Conservation (phyloP, 2,888 invertebrate species). For the Elmis aenea region DNA sequence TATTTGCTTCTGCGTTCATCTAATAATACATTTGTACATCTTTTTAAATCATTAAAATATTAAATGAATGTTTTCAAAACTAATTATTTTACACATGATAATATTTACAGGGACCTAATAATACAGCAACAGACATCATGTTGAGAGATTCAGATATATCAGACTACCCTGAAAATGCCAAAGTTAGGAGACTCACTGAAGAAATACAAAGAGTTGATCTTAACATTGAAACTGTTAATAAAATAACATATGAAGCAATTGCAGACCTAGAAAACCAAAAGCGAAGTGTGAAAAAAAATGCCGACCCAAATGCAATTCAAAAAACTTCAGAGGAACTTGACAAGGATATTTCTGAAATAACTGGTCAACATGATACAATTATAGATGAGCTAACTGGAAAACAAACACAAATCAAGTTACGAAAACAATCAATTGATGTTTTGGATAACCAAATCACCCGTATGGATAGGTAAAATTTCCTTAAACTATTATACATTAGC, state of each 20-base stretch:
- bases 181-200: slow-evolving; percentile 9
- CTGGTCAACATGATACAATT: too few species aligned
- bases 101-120: too few species aligned
- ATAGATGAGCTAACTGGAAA: too few species aligned
- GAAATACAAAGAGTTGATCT: slow-evolving; percentile 16
- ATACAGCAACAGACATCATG: too few species aligned
- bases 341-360: not conserved
- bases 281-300: slow-evolving; percentile 11
- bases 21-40: too few species aligned
- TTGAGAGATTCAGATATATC: too few species aligned
- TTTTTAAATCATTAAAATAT: too few species aligned
- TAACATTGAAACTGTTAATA: slow-evolving; percentile 16
- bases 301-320: slow-evolving; percentile 12
- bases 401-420: slow-evolving; percentile 11
- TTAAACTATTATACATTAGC: too few species aligned
- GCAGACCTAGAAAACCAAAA: slow-evolving; percentile 21
- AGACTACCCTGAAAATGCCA: too few species aligned
- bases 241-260: slow-evolving; percentile 17
- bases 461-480: slow-evolving; percentile 24
- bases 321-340: not conserved
- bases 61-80: too few species aligned
- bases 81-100: too few species aligned
- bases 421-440: slow-evolving; percentile 18
- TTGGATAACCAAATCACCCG: slow-evolving; percentile 18
- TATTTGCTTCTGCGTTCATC: too few species aligned